Evolutionary conservation across 2,888 invertebrate genomes (phyloP), one percentile per base, ranked within the genome.

Genomic region (Cheilosia vulpina): DNA sequence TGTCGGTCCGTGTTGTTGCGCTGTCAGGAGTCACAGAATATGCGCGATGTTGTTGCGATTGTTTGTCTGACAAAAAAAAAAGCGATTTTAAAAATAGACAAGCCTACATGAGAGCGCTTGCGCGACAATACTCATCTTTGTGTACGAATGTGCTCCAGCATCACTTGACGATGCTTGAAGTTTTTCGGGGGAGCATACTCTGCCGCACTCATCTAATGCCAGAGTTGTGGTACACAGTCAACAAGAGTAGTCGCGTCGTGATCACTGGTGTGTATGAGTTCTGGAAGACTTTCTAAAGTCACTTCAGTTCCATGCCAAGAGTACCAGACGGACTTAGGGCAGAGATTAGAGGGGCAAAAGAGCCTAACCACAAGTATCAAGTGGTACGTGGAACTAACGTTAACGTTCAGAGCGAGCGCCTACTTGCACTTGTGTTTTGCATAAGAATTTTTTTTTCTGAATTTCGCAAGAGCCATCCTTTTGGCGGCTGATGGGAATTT

Each of bases 281-380:
- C 69, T 73, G 69, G 60, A 75, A 73, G 79, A 71, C 83, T 84
- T 84, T 84, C 79, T 75, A 79, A 63, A 84, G 69, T 65, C 55
- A 69, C 58, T 79, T 68, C 68, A 79, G 34, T 13, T 21, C 27
- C 11, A 24, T 60, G 45, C 53, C 43, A 50, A 38, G 34, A 15
- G 27, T 15, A 7, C 27, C 38, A 53, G 17, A 27, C 15, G 21
- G 27, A 24, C 69, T 47, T 17, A 13, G 58, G 41, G 82, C 21
- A 24, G 52, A n/a, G 72, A 83, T 21, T 24, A 78, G 68, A 57
- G 62, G 47, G 55, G 45, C 27, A 43, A 19, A 66, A 71, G 82
- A 77, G 65, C 27, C 55, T 31, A 41, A 31, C 65, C 62, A 41
- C 71, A 66, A 79, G 65, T 72, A 53, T 62, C 66, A 58, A 71